Conservation (phyloP, 2,797 vertebrate species). For the Tapera naevia region DNA sequence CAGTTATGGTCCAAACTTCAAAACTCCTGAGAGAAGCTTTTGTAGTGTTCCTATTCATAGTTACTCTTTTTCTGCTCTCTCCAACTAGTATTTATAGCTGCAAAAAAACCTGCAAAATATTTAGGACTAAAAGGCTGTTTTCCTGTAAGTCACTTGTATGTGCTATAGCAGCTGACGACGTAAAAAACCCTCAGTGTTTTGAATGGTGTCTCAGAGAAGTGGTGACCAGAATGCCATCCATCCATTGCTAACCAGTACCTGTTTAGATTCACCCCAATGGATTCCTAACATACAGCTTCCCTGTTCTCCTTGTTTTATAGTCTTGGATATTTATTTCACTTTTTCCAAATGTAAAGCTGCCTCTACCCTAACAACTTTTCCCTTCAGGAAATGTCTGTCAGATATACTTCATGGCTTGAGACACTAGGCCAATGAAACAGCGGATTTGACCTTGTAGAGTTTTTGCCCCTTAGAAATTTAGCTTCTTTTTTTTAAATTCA, state of each 20-base stretch:
- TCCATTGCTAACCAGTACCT: neutral
- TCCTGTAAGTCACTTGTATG: neutral
- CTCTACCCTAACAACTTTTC: neutral
- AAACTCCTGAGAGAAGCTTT: neutral
- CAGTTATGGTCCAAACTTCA: neutral
- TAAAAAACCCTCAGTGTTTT: neutral
- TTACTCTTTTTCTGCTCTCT: neutral
- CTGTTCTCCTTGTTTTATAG: neutral
- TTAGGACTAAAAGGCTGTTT: neutral
- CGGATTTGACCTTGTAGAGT: neutral
- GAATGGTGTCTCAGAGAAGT: neutral
- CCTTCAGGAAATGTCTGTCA: neutral
- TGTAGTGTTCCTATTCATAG: neutral
- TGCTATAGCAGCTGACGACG: neutral
- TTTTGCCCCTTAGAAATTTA: neutral
- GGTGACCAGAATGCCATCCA: neutral
- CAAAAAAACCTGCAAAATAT: neutral
- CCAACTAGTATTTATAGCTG: neutral
- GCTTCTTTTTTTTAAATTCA: slow-evolving; percentile 5
- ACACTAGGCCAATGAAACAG: neutral
- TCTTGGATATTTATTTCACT: neutral
- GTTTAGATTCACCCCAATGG: neutral
- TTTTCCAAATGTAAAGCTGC: neutral
- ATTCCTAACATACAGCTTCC: neutral
- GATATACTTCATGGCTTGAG: neutral